A percentile compares a stretch with the other conserved stretches of the same genome.
phyloP scores from a whole-genome alignment of 1,140 invertebrate genomes.

The Anastrepha ludens region DNA sequence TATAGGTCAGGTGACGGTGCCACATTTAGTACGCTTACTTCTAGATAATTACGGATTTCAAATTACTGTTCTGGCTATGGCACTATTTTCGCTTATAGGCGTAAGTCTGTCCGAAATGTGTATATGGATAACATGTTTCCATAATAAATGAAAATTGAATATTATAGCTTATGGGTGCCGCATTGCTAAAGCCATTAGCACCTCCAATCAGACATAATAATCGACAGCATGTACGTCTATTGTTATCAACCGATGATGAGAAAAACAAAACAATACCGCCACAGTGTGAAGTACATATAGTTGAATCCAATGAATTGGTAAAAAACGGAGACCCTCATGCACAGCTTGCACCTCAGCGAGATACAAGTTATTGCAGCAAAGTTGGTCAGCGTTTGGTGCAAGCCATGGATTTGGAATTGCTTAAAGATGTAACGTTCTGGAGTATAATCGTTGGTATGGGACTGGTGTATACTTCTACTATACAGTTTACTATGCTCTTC shows the following conservation, averaged over 20 bases:
- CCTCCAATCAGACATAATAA: conserved; percentile 64
- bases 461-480: conserved; percentile 80
- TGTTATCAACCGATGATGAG: conserved; percentile 62
- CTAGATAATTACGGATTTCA: conserved; percentile 77
- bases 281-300: conserved; percentile 58
- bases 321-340: background rate
- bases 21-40: conserved; percentile 79
- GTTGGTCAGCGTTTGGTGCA: conserved; percentile 65
- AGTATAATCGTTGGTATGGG: conserved; percentile 81
- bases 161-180: conserved; percentile 69
- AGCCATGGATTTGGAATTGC: conserved; percentile 78
- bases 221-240: conserved; percentile 63
- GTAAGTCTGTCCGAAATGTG: conserved; percentile 69
- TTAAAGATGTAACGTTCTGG: conserved; percentile 78
- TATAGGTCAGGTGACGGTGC: conserved; percentile 84
- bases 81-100: conserved; percentile 78
- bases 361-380: conserved; percentile 57
- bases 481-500: conserved; percentile 82
- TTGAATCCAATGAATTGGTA: conserved; percentile 24
- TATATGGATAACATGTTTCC: conserved; percentile 3
- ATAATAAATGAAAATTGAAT: background rate
- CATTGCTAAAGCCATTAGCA: conserved; percentile 65
- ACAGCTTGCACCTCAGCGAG: background rate
- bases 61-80: conserved; percentile 78
- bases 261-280: conserved; percentile 26